phyloP scores from a whole-genome alignment of 2,888 invertebrate genomes.

The Thecophora atra region DNA sequence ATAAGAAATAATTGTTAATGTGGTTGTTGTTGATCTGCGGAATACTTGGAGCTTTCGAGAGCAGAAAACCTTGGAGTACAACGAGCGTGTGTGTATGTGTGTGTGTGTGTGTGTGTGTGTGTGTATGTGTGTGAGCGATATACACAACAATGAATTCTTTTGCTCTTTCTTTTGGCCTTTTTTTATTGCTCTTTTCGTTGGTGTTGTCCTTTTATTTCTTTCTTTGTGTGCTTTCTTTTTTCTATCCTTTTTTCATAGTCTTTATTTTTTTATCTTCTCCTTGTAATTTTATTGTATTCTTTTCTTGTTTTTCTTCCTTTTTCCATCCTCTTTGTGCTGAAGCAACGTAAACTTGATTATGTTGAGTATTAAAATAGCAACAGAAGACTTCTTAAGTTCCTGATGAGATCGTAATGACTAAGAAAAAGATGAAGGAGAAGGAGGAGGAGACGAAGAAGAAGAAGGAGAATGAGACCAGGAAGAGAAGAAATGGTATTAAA shows the following conservation, averaged over 20 bases:
- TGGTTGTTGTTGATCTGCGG: background rate
- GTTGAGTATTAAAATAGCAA: too few relatives aligned
- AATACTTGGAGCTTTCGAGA: too few relatives aligned
- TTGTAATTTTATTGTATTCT: too few relatives aligned
- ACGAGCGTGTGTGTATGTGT: too few relatives aligned
- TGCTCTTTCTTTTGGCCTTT: background rate
- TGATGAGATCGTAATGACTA: background rate
- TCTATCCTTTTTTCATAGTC: too few relatives aligned
- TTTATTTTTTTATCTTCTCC: too few relatives aligned
- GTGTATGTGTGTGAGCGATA: background rate
- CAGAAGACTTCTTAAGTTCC: background rate
- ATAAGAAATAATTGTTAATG: background rate
- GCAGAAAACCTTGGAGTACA: too few relatives aligned
- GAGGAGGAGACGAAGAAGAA: background rate
- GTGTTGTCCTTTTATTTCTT: background rate
- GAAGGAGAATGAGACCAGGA: background rate
- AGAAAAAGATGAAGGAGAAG: background rate
- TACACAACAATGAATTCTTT: too few relatives aligned
- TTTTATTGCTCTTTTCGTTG: background rate
- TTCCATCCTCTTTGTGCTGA: too few relatives aligned
- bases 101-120: background rate
- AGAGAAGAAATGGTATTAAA: background rate
- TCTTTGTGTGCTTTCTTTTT: too few relatives aligned
- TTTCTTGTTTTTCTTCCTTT: too few relatives aligned
- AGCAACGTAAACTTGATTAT: background rate